A percentile compares a stretch with the other conserved stretches of the same genome.
Evolutionary conservation across 2,888 invertebrate genomes (phyloP).

Genomic region (Apamea sordens): DNA sequence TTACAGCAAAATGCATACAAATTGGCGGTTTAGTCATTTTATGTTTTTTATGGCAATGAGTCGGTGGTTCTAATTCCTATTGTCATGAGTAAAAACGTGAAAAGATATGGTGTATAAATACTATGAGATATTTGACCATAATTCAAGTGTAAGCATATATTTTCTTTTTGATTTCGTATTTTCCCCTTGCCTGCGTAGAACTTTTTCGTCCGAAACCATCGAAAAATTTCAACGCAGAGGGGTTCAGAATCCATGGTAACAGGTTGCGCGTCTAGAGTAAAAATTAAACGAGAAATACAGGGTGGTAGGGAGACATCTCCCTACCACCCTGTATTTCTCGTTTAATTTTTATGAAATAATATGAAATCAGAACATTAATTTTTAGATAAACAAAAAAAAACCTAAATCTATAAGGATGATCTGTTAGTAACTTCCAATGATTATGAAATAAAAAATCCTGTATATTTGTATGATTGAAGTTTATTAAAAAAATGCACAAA

Average conservation of each 20-base stretch:
- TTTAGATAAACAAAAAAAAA: background rate
- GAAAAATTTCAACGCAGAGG: background rate
- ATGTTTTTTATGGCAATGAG: conserved; percentile 49
- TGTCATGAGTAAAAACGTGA: conserved; percentile 40
- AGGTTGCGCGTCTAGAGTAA: background rate
- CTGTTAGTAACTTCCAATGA: conserved; percentile 48
- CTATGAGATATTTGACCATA: background rate
- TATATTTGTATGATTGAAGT: conserved; percentile 54
- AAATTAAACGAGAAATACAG: too few species aligned
- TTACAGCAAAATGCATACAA: conserved; percentile 21
- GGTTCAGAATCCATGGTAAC: background rate
- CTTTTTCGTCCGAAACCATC: background rate
- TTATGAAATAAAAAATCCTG: conserved; percentile 60
- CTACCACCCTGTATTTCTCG: background rate
- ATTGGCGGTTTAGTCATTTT: conserved; percentile 12
- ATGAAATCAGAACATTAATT: background rate
- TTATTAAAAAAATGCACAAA: conserved; percentile 73
- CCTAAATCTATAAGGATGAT: conserved; percentile 15
- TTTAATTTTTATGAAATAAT: background rate
- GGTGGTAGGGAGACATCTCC: too few species aligned
- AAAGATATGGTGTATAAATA: conserved; percentile 1
- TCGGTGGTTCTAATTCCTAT: conserved; percentile 59
- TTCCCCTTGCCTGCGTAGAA: background rate
- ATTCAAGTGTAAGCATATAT: conserved; percentile 1
- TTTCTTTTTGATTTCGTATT: background rate